Conservation (phyloP, 2,797 vertebrate species). For the Microctenopoma stevenorrisi region DNA sequence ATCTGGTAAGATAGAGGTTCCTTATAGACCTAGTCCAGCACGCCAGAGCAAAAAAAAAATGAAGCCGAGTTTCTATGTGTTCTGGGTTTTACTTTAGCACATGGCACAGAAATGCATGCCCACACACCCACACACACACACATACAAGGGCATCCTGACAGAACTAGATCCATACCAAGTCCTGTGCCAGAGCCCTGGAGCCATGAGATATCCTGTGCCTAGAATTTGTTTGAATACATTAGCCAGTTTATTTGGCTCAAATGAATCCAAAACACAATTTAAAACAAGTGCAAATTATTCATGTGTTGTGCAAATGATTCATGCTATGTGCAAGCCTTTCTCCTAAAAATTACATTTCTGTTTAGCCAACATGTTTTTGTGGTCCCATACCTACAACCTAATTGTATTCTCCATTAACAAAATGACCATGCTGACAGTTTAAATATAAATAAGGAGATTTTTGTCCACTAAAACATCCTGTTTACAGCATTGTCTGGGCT, state of each 20-base stretch:
- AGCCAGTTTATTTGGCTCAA: constrained; percentile 46
- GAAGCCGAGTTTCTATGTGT: constrained; percentile 57
- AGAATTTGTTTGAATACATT: constrained; percentile 57
- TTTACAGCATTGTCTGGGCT: too few species aligned
- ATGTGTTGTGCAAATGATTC: not conserved
- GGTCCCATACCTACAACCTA: too few species aligned
- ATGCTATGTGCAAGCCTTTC: too few species aligned
- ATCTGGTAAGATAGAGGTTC: constrained; percentile 44
- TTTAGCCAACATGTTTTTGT: too few species aligned
- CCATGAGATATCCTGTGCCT: constrained; percentile 45
- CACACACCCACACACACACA: constrained; percentile 6
- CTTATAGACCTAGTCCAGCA: constrained; percentile 44
- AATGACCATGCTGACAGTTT: too few species aligned
- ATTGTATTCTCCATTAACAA: too few species aligned
- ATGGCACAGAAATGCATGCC: constrained; percentile 32
- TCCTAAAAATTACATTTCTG: too few species aligned
- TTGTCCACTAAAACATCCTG: not conserved
- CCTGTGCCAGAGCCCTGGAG: constrained; percentile 66
- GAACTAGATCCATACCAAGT: constrained; percentile 64
- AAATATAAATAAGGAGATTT: too few species aligned
- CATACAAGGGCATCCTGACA: constrained; percentile 61
- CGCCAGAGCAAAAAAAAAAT: constrained; percentile 36
- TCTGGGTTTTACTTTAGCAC: constrained; percentile 37
- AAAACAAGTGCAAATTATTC: constrained; percentile 51
- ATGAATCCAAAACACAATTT: constrained; percentile 31